Conservation (phyloP, 2,888 invertebrate species). For the Willowsia nigromaculata region DNA sequence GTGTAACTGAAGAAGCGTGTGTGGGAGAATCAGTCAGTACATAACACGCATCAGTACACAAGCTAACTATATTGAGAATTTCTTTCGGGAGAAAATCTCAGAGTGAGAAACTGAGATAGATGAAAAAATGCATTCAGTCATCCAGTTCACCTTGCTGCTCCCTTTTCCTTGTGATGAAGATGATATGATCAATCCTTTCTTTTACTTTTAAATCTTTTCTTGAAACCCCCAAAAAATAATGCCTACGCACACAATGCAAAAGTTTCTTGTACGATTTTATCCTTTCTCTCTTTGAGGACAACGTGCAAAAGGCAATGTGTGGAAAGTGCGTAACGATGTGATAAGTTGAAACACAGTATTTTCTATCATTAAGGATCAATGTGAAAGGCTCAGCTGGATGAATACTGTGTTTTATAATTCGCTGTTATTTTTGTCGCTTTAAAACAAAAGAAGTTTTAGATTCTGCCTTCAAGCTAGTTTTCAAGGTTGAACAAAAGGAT, state of each 20-base stretch:
- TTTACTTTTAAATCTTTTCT: neutral
- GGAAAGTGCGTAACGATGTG: slow-evolving; percentile 23
- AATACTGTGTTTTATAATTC: neutral
- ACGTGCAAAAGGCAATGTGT: neutral
- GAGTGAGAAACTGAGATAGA: neutral
- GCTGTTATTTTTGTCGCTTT: neutral
- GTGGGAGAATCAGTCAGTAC: slow-evolving; percentile 17
- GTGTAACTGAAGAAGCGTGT: neutral
- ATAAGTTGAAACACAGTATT: neutral
- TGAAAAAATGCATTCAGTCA: slow-evolving; percentile 5
- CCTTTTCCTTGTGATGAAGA: neutral
- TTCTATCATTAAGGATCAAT: neutral
- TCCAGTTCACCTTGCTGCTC: neutral
- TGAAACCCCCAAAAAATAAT: neutral
- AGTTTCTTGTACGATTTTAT: neutral
- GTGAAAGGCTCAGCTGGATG: slow-evolving; percentile 7
- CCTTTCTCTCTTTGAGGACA: neutral
- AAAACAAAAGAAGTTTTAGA: neutral
- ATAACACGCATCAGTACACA: slow-evolving; percentile 43
- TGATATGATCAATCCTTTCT: neutral
- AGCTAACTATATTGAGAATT: slow-evolving; percentile 44
- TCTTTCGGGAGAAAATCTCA: neutral
- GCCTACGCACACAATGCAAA: neutral
- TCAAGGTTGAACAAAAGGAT: slow-evolving; percentile 40
- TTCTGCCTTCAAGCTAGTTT: slow-evolving; percentile 2